Evolutionary conservation across 2,113 vertebrate species (phyloP), one percentile per base, ranked within the genome.

Genomic region (Pogonocichla stellata): DNA sequence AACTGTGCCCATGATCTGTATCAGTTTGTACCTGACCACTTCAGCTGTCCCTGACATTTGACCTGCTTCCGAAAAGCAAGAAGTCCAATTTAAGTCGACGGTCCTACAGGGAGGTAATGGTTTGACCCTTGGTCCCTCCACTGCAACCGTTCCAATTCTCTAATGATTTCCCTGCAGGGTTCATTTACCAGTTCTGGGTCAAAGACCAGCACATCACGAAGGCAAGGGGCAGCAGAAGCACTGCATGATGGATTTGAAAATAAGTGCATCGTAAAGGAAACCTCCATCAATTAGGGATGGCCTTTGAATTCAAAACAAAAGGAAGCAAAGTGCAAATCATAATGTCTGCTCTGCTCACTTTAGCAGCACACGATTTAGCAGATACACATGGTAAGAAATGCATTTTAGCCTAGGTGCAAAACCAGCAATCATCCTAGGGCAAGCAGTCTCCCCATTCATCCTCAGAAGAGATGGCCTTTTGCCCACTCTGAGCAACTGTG

Each of bases 121-220:
- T 95, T 96, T 98, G 95, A 97, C 96, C 95, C 88, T 82, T 97
- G 88, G 87, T 88, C 89, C 51, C 69, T 80, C 85, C 65, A 93
- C 86, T 25, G 62, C 85, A 96, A 94, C 61, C 24, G 10, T 91
- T 95, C 69, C 84, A 95, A 66, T 94, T 97, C 96, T 96, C 95
- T 98, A 98, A 97, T 96, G 94, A 97, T 96, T 96, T 98, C 96
- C 96, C 96, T 94, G 92, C 93, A 98, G 97, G 94, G 94, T 96
- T 97, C 97, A 97, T 96, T 97, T 96, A 97, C 95, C 93, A 97
- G 90, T 96, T 97, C 94, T 94, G 90, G 95, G 97, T 97, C 96
- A 98, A 97, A 97, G 97, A 95, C 96, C 95, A 95, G 94, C 74
- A 61, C 83, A 95, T 83, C 80, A 83, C 1, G 91, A 94, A 97